Evolutionary conservation across 2,797 vertebrate genomes (phyloP), one percentile per base, ranked within the genome.

Genomic region (Acanthornis magna): DNA sequence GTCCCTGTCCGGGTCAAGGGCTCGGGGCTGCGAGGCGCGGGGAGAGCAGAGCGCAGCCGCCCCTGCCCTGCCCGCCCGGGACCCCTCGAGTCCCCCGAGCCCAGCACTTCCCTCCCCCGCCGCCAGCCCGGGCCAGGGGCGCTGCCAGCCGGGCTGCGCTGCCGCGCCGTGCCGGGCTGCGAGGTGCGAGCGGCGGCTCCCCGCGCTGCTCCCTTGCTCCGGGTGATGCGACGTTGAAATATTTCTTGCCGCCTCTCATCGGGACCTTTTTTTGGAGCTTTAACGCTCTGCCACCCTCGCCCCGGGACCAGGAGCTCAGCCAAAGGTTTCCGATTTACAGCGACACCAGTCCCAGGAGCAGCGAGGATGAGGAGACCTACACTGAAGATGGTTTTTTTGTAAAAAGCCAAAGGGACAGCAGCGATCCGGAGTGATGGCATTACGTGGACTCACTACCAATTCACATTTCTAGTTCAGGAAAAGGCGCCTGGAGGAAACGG

Each of bases 271-370:
- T 26, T 2, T 54, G 1, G 57, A 25, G 34, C 34, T 61, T 45
- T 8, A 57, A 7, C 0, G 7, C 5, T 0, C 36, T 34, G 16
- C n/a, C 26, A 26, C 18, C 10, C 20, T 45, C 10, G 0, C 3
- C 32, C 54, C 3, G 0, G 3, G 5, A 11, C 4, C 4, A 62
- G 40, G 11, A 86, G 51, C 12, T 2, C 9, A 12, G 5, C 38
- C 9, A 11, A 45, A 4, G 38, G 53, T 18, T 60, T 23, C 23
- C 5, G 2, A 5, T 8, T 58, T 16, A 21, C 25, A 47, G 38
- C 8, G 13, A 43, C 38, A 7, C 14, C 7, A 6, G 53, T 32
- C 40, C 51, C 60, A 3, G 51, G 16, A 57, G 40, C 42, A 27
- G 55, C 2, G 1, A 43, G 16, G 20, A 57, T 26, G 23, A 7